Evolutionary conservation across 2,888 invertebrate species (phyloP).

Genomic region (Apodemia mormo): DNA sequence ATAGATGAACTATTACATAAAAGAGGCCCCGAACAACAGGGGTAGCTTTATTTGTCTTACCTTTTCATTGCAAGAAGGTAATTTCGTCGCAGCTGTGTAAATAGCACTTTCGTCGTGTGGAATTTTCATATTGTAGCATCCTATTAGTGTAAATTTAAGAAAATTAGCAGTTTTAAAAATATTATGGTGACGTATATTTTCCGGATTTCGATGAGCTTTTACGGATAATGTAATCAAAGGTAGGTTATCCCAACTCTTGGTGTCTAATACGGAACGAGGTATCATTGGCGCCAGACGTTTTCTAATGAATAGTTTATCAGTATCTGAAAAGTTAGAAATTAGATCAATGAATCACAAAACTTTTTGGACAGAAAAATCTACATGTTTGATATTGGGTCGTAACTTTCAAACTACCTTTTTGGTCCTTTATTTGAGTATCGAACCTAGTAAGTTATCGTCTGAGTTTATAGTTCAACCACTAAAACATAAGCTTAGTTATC

Average conservation of each 20-base stretch:
- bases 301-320: slow-evolving; percentile 48
- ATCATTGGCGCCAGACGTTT: slow-evolving; percentile 62
- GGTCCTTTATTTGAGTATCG: too few relatives aligned
- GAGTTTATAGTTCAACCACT: too few relatives aligned
- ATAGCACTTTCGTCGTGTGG: slow-evolving; percentile 46
- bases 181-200: slow-evolving; percentile 51
- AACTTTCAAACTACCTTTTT: too few relatives aligned
- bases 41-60: slow-evolving; percentile 41
- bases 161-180: slow-evolving; percentile 54
- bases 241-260: slow-evolving; percentile 67
- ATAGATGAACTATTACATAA: too few relatives aligned
- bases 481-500: too few relatives aligned
- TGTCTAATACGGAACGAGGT: slow-evolving; percentile 42
- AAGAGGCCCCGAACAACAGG: too few relatives aligned
- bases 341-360: not conserved
- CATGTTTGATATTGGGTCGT: too few relatives aligned
- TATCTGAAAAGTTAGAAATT: slow-evolving; percentile 44
- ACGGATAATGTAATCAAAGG: slow-evolving; percentile 60
- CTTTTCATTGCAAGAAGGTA: slow-evolving; percentile 47
- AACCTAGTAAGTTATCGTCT: too few relatives aligned
- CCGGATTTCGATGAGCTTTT: slow-evolving; percentile 44
- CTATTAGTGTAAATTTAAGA: slow-evolving; percentile 61
- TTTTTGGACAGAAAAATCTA: too few relatives aligned
- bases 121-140: slow-evolving; percentile 56
- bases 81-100: slow-evolving; percentile 58